phyloP scores from a whole-genome alignment of 2,113 vertebrate species.

The Setophaga coronata region DNA sequence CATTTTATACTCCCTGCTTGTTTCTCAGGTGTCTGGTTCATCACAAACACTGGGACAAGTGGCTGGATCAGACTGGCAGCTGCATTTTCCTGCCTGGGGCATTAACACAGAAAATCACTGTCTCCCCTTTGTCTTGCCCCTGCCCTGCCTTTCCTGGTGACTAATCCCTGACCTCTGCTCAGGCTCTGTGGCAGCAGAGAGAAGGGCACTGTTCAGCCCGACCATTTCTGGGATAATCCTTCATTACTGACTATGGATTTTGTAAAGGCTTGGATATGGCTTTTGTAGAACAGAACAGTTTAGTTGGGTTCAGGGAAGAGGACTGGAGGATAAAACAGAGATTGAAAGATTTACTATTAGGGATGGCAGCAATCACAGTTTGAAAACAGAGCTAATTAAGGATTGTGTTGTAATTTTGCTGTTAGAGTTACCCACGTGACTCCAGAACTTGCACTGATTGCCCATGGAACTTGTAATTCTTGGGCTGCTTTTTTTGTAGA shows the following conservation, averaged over 20 bases:
- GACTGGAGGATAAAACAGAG: neutral
- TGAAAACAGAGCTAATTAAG: neutral
- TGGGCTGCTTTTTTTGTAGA: neutral
- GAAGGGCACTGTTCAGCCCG: neutral
- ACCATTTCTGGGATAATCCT: neutral
- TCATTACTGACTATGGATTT: neutral
- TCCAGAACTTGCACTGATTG: neutral
- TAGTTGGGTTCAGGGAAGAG: neutral
- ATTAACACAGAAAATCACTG: neutral
- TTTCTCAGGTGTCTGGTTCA: neutral
- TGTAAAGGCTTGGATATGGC: rapidly evolving
- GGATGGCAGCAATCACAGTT: neutral
- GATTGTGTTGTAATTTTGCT: neutral
- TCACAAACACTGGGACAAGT: neutral
- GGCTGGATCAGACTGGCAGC: neutral
- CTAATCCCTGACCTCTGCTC: neutral
- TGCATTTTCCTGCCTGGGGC: neutral
- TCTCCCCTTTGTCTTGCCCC: neutral
- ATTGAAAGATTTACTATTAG: neutral
- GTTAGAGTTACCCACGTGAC: neutral
- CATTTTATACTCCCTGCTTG: rapidly evolving
- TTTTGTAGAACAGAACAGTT: neutral
- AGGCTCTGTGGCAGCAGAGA: neutral
- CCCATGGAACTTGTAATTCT: neutral
- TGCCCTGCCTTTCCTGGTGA: neutral